Conservation (phyloP, 2,888 invertebrate genomes). For the Sipha maydis region DNA sequence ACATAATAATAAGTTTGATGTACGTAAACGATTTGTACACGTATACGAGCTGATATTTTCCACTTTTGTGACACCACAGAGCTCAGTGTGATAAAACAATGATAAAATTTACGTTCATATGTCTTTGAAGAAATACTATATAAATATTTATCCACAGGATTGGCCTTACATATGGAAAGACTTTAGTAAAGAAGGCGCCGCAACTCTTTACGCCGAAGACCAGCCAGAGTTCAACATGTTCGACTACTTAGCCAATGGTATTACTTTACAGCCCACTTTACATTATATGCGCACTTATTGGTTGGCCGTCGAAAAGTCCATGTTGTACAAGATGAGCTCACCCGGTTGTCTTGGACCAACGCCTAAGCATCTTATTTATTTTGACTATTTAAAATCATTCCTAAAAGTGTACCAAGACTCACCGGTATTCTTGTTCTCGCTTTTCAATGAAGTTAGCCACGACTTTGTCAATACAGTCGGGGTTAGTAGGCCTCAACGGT, state of each 20-base stretch:
- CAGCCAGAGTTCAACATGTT: constrained; percentile 68
- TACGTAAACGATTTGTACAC: constrained; percentile 63
- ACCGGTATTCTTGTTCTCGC: constrained; percentile 64
- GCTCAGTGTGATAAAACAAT: neutral
- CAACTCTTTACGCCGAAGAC: constrained; percentile 69
- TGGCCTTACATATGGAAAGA: constrained; percentile 69
- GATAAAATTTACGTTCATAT: no score
- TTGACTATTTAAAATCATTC: constrained; percentile 66
- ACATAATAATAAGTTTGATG: constrained; percentile 61
- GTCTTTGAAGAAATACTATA: neutral
- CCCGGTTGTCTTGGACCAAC: constrained; percentile 66
- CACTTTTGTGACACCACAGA: neutral
- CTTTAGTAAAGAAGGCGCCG: constrained; percentile 67
- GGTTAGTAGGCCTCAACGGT: constrained; percentile 59
- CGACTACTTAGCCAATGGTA: constrained; percentile 68
- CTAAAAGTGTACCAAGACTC: constrained; percentile 64
- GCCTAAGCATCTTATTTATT: constrained; percentile 66
- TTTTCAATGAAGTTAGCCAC: constrained; percentile 66
- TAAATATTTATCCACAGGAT: constrained; percentile 64
- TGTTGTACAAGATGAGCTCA: constrained; percentile 65
- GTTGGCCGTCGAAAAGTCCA: constrained; percentile 66
- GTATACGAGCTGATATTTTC: neutral
- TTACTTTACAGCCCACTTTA: constrained; percentile 68
- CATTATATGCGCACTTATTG: constrained; percentile 69
- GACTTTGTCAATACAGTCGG: constrained; percentile 67